Evolutionary conservation across 1,140 invertebrate genomes (phyloP).

Genomic region (Scaptomyza graminum): DNA sequence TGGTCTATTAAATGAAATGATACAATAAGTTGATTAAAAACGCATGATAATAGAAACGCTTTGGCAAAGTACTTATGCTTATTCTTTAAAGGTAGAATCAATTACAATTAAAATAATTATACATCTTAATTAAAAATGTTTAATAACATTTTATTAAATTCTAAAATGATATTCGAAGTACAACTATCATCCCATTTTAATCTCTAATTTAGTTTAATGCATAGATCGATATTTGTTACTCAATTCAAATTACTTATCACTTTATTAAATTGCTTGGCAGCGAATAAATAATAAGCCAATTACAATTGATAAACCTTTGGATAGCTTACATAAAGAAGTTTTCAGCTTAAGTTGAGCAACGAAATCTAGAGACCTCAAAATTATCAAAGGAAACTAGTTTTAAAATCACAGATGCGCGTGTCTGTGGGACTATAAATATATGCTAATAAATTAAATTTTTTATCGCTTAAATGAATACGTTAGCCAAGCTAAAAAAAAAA

Average conservation of each 20-base stretch:
- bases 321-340: constrained; percentile 20
- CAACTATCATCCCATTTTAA: neutral
- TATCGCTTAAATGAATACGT: constrained; percentile 53
- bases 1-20: neutral
- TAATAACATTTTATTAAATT: no score
- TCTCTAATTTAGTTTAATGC: neutral
- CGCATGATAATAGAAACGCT: no score
- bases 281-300: constrained; percentile 5
- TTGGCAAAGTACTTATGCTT: no score
- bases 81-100: no score
- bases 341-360: neutral
- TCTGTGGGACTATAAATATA: constrained; percentile 15
- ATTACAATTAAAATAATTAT: no score
- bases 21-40: neutral
- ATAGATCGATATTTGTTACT: constrained; percentile 1
- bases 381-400: neutral
- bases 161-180: neutral
- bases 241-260: constrained; percentile 3
- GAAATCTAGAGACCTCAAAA: neutral
- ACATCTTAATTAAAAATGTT: no score
- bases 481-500: constrained; percentile 29
- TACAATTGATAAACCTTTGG: neutral
- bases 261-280: neutral
- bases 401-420: constrained; percentile 20
- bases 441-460: constrained; percentile 33